Percentiles rank a stretch among this genome's conserved stretches.
These are phyloP conservation scores for Camelus bactrianus DNA, from an alignment of 2,113 vertebrate species.

Conservation along the genomic window DNA sequence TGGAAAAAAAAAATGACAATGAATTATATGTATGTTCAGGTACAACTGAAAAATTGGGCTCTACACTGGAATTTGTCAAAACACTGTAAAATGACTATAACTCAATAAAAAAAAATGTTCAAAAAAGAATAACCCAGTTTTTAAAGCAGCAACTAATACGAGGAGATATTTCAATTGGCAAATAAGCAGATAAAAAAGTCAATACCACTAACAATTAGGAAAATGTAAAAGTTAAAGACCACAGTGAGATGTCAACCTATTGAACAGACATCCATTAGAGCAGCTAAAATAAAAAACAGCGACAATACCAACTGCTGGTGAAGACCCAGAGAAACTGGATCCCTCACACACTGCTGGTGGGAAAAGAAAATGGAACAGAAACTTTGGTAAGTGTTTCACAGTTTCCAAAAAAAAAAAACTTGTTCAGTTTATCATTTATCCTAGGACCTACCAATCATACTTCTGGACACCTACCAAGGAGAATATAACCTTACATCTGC, in stretches of 20 bases:
- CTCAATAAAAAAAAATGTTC: no score
- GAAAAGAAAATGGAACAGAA: neutral
- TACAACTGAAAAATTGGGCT: no score
- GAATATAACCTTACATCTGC: neutral
- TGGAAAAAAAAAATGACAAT: no score
- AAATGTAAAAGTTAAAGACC: neutral
- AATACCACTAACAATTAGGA: neutral
- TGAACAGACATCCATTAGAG: neutral
- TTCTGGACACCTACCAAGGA: neutral
- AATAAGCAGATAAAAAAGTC: neutral
- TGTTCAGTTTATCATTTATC: neutral
- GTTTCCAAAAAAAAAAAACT: neutral
- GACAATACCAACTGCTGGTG: neutral
- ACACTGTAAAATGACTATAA: no score
- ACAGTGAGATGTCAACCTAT: neutral
- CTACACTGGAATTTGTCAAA: no score
- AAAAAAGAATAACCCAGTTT: neutral
- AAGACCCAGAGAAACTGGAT: neutral
- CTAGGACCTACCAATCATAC: neutral
- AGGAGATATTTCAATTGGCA: neutral
- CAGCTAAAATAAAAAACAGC: neutral
- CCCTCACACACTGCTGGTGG: neutral
- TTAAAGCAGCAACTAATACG: neutral
- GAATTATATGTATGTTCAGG: no score
- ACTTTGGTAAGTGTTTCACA: neutral